Evolutionary conservation across 2,797 vertebrate genomes (phyloP), one percentile per base, ranked within the genome.

Genomic region (Chloroceryle amazona): DNA sequence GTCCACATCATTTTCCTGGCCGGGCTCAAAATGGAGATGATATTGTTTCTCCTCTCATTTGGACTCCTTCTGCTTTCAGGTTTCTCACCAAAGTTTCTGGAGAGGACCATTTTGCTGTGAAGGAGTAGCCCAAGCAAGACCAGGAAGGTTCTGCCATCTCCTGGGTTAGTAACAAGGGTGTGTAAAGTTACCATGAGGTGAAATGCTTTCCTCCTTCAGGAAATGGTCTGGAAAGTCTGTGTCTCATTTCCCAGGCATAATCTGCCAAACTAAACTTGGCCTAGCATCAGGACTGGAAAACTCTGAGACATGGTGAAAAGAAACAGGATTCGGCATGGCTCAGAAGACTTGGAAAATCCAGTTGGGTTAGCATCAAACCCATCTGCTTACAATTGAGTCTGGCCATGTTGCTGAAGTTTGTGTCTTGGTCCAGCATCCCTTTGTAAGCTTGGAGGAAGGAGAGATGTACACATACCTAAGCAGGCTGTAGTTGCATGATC

Each of bases 11-110:
- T 74, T 76, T 62, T 83, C 44, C 31, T 84, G 54, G 41, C 61
- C 21, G 44, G 28, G 17, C 26, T 63, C 31, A 0, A 2, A 0
- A 2, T 11, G 12, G 60, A 63, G 28, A 26, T 26, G 0, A 17
- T 75, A 82, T 84, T 51, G 10, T 73, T 86, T 67, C 67, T 73
- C 47, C 39, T 85, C 72, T 67, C 19, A 37, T 70, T 67, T 60
- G n/a, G 9, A 47, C 55, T 89, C 71, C 6, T n/a, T 6, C 23
- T 80, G 22, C 33, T 47, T 89, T 49, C 2, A 4, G 21, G 6
- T 37, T 79, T 49, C 52, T 81, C n/a, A 35, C 35, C 3, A 22
- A 20, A 62, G 46, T 17, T 47, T 41, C 55, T 75, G 33, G 42
- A 76, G 37, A 72, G 23, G 13, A 25, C 7, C 5, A n/a, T 89